Evolutionary conservation across 1,140 invertebrate genomes (phyloP).

Genomic region (Alviniconcha marisindica): DNA sequence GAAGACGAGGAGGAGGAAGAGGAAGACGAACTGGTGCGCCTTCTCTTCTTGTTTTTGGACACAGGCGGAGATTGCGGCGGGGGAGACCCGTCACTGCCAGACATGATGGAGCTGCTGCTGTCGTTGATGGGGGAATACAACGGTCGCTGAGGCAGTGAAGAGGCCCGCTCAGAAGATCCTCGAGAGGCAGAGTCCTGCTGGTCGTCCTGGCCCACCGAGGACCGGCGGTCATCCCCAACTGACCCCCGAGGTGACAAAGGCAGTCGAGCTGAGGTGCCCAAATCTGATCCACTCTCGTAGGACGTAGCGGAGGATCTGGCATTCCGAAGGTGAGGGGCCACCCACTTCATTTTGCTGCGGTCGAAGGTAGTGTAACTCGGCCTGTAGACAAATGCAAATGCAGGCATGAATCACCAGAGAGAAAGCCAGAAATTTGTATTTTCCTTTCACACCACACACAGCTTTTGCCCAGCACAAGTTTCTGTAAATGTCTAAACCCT

Average conservation of each 20-base stretch:
- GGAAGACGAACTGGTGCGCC: background rate
- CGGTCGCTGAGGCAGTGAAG: conserved; percentile 2
- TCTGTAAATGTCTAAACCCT: no score
- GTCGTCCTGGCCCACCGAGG: background rate
- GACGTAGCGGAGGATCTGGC: background rate
- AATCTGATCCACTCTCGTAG: conserved; percentile 15
- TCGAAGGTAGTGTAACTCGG: background rate
- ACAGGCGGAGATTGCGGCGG: background rate
- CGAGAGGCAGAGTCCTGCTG: background rate
- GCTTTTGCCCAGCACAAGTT: no score
- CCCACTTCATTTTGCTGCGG: conserved; percentile 32
- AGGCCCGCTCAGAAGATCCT: conserved; percentile 6
- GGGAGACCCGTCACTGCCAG: background rate
- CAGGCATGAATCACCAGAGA: no score
- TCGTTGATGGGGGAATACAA: conserved; percentile 38
- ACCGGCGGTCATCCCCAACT: background rate
- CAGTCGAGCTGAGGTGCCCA: background rate
- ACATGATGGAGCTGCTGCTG: conserved; percentile 29
- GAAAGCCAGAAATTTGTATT: no score
- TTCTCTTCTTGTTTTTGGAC: background rate
- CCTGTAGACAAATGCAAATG: no score
- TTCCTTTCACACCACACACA: no score
- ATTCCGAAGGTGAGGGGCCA: background rate
- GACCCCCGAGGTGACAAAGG: background rate
- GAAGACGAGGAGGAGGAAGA: conserved; percentile 32